Evolutionary conservation across 2,888 invertebrate species (phyloP).

Genomic region (Xanthorhoe spadicearia): DNA sequence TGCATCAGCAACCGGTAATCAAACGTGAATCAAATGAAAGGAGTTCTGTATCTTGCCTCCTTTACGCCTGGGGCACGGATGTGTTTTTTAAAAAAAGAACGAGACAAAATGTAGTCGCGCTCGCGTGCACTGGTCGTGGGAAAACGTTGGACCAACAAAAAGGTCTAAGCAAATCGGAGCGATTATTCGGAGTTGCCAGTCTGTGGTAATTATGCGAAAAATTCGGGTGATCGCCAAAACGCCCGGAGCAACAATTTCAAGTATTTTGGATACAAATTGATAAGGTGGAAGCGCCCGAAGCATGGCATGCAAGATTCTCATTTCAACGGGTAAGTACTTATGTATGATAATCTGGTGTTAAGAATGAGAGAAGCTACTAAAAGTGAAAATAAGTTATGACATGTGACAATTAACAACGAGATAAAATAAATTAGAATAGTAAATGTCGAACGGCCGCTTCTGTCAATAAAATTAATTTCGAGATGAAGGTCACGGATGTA

Average conservation of each 20-base stretch:
- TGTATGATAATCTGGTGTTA: not conserved
- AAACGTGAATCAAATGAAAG: conserved; percentile 75
- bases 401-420: not conserved
- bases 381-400: not conserved
- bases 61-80: conserved; percentile 77
- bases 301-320: conserved; percentile 16
- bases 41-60: conserved; percentile 63
- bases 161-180: conserved; percentile 56
- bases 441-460: no score
- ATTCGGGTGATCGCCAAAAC: conserved; percentile 55
- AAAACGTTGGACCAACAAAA: conserved; percentile 69
- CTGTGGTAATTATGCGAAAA: conserved; percentile 62
- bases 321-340: conserved; percentile 8
- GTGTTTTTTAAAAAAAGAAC: conserved; percentile 58
- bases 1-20: conserved; percentile 66
- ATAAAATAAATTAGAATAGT: no score
- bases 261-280: conserved; percentile 38
- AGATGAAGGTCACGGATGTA: conserved; percentile 61
- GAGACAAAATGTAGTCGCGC: conserved; percentile 60
- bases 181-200: conserved; percentile 65
- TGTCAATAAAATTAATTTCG: conserved; percentile 37
- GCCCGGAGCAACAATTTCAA: conserved; percentile 47
- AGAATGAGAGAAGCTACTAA: not conserved
- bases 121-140: conserved; percentile 78
- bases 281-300: conserved; percentile 19